A percentile compares a stretch with the other conserved stretches of the same genome.
phyloP scores from a whole-genome alignment of 2,113 vertebrate genomes.

The Archocentrus centrarchus region DNA sequence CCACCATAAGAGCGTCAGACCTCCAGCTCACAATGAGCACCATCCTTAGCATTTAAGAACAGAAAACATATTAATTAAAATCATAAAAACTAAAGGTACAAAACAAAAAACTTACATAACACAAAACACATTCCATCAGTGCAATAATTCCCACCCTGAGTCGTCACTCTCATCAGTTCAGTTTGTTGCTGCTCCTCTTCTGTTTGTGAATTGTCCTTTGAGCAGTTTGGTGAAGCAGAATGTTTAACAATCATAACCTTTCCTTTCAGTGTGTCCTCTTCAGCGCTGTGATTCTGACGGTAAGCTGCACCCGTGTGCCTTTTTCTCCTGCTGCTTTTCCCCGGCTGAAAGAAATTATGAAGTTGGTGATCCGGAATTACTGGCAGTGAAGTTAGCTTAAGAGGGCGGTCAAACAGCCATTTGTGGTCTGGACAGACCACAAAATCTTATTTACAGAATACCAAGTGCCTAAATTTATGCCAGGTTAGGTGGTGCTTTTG shows the following conservation, averaged over 20 bases:
- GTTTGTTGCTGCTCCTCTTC: background rate
- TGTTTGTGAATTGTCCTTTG: background rate
- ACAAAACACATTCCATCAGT: background rate
- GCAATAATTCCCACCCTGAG: background rate
- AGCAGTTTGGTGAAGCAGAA: background rate
- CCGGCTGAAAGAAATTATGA: no score
- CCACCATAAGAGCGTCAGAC: background rate
- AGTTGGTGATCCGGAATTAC: no score
- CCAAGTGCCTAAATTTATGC: no score
- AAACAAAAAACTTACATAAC: background rate
- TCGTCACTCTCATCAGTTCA: background rate
- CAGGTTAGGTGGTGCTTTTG: no score
- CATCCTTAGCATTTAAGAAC: background rate
- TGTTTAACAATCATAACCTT: background rate
- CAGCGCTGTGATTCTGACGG: no score
- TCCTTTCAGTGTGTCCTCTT: background rate
- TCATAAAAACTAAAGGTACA: background rate
- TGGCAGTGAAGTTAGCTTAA: no score
- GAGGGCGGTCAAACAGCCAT: no score
- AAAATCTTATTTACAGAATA: no score
- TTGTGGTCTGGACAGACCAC: no score
- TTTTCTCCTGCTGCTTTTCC: no score
- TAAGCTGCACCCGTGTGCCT: no score
- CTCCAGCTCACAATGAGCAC: background rate
- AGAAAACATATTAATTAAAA: background rate